Percentiles rank a stretch among this genome's conserved stretches.
Evolutionary conservation across 2,797 vertebrate species (phyloP).

Genomic region (Microctenopoma stevenorrisi): DNA sequence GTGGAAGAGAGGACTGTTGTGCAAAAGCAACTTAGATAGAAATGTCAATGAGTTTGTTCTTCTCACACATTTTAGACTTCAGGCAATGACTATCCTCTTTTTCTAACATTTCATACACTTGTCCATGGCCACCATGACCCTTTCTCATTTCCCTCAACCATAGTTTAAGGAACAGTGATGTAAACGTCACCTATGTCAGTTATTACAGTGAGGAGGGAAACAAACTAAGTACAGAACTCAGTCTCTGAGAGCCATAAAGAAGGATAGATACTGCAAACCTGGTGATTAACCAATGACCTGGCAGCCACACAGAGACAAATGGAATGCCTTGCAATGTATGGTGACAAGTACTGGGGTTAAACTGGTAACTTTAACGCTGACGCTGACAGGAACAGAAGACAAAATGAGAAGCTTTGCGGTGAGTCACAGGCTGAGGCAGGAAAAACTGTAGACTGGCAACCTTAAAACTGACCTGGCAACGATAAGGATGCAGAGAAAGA

Average conservation of each 20-base stretch:
- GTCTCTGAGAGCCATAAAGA: constrained; percentile 41
- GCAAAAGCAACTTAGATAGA: no score
- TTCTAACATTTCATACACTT: no score
- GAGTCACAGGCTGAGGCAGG: constrained; percentile 51
- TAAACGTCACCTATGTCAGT: constrained; percentile 17
- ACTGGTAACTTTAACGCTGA: constrained; percentile 25
- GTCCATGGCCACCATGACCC: constrained; percentile 5
- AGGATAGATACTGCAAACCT: constrained; percentile 46
- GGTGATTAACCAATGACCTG: constrained; percentile 44
- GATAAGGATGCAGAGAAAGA: constrained; percentile 3
- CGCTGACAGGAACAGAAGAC: constrained; percentile 49
- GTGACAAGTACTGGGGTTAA: constrained; percentile 29
- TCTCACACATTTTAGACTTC: no score
- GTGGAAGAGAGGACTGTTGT: no score
- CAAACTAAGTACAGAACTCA: constrained; percentile 45
- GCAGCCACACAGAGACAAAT: constrained; percentile 21
- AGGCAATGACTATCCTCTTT: no score
- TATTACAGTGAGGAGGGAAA: constrained; percentile 21
- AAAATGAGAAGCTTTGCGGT: constrained; percentile 40
- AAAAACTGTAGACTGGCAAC: constrained; percentile 25
- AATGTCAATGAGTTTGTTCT: no score
- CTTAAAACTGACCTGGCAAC: constrained; percentile 50
- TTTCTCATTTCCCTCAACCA: neutral
- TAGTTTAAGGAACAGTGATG: constrained; percentile 25
- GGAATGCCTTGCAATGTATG: neutral